These are phyloP conservation scores for Abrostola tripartita DNA, from an alignment of 2,888 invertebrate genomes.

Conservation along the genomic window DNA sequence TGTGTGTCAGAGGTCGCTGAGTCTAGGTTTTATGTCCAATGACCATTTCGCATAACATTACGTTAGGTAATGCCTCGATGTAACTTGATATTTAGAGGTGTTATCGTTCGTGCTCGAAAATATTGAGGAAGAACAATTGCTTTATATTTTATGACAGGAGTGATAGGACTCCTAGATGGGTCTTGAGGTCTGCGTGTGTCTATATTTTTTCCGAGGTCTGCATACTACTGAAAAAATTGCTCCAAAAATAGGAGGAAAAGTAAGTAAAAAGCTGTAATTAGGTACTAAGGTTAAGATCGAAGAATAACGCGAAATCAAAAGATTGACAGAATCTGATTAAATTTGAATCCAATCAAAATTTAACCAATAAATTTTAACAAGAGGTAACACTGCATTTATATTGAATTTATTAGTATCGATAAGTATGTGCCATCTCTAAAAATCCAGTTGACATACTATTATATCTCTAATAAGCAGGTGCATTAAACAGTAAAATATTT, in stretches of 20 bases:
- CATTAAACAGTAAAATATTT: conserved; percentile 36
- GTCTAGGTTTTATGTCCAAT: conserved; percentile 65
- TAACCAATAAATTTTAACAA: too few relatives aligned
- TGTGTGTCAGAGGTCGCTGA: conserved; percentile 60
- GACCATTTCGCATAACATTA: conserved; percentile 66
- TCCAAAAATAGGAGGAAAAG: too few relatives aligned
- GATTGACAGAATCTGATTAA: too few relatives aligned
- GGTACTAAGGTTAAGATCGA: too few relatives aligned
- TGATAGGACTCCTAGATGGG: background rate
- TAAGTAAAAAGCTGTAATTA: too few relatives aligned
- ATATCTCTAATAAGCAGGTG: conserved; percentile 33
- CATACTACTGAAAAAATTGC: too few relatives aligned
- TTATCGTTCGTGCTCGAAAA: conserved; percentile 17
- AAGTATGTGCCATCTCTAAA: conserved; percentile 24
- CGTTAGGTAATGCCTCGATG: conserved; percentile 51
- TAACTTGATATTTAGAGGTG: conserved; percentile 53
- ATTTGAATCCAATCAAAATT: too few relatives aligned
- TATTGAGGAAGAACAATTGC: conserved; percentile 31
- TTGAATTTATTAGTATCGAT: conserved; percentile 18
- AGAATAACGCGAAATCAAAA: too few relatives aligned
- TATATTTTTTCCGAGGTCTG: too few relatives aligned
- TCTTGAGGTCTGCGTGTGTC: too few relatives aligned
- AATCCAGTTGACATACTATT: conserved; percentile 44
- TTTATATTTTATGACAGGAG: conserved; percentile 25
- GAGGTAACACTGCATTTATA: too few relatives aligned